Conservation (phyloP, 2,888 invertebrate species). For the Amphimallon solstitiale region DNA sequence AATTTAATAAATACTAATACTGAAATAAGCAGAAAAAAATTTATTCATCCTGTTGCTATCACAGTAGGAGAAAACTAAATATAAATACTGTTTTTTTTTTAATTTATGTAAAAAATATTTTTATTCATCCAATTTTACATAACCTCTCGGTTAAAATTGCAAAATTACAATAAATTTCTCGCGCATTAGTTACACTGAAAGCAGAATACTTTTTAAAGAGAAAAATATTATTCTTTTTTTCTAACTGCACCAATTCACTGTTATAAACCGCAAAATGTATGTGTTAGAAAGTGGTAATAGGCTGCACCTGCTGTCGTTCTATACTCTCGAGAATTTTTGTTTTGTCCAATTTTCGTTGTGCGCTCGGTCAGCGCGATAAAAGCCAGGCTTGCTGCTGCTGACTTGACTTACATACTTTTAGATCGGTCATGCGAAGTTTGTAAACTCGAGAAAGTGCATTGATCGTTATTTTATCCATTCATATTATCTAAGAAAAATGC, state of each 20-base stretch:
- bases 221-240: neutral
- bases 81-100: no score
- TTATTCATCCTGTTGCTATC: no score
- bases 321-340: neutral
- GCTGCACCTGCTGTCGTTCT: conserved; percentile 4
- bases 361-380: neutral
- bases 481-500: neutral
- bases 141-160: neutral
- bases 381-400: neutral
- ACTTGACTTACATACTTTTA: neutral
- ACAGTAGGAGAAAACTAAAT: no score
- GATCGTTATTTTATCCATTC: neutral
- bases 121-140: no score
- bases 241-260: neutral
- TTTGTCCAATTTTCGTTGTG: neutral
- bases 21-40: no score
- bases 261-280: neutral
- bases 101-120: no score
- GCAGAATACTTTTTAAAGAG: neutral
- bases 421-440: neutral
- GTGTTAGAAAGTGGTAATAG: neutral
- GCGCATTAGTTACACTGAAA: neutral
- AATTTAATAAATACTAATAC: no score
- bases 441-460: neutral
- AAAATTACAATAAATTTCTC: neutral